phyloP scores from a whole-genome alignment of 2,888 invertebrate genomes.

The Buathra laborator region DNA sequence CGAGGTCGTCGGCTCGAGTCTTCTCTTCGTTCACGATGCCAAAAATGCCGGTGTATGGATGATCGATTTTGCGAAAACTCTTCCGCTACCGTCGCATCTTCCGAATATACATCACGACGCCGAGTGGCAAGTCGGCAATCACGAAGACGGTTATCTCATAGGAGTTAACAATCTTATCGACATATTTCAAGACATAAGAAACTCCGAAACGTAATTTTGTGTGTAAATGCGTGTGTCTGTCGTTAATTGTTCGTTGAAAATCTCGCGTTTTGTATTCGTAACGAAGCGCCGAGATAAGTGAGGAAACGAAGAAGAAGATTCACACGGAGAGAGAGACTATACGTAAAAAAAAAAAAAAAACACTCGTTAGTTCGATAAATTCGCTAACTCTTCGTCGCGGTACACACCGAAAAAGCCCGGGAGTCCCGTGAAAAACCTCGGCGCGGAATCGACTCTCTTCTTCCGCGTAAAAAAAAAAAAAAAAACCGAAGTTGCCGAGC shows the following conservation, averaged over 20 bases:
- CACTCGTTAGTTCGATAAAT: conserved; percentile 62
- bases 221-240: conserved; percentile 9
- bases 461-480: neutral
- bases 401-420: neutral
- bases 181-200: conserved; percentile 90
- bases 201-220: conserved; percentile 71
- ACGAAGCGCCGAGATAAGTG: conserved; percentile 6
- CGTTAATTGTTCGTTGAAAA: conserved; percentile 1
- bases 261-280: neutral
- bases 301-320: conserved; percentile 30
- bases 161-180: conserved; percentile 96
- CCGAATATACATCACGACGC: conserved; percentile 91
- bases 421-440: conserved; percentile 26
- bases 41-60: conserved; percentile 96
- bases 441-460: neutral
- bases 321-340: conserved; percentile 46
- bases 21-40: conserved; percentile 97
- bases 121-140: conserved; percentile 97
- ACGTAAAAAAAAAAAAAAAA: conserved; percentile 50
- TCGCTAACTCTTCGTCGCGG: neutral
- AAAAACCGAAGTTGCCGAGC: neutral
- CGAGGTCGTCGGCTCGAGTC: conserved; percentile 97
- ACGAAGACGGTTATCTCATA: conserved; percentile 97
- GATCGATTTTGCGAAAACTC: conserved; percentile 99
- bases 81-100: conserved; percentile 91